Base-by-base conservation (phyloP, 2,888 invertebrate genomes). In the Ptilodon capucinus region DNA sequence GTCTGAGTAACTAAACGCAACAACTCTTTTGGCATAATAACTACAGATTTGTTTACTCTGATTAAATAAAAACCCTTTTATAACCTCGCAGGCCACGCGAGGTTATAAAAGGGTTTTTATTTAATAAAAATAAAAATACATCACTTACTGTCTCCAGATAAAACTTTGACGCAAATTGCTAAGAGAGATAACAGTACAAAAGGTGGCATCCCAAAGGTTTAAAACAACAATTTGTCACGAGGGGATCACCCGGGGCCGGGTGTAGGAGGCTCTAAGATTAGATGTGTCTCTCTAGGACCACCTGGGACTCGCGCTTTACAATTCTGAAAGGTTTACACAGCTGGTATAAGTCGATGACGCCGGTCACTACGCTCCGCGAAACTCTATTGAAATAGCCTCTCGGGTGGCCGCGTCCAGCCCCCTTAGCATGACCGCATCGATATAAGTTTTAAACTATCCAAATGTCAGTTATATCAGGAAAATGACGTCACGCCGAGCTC, bases 191-290 rank as follows among this genome's bases (percentile, higher is more conserved):
- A 40, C 46, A 14, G 11, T 14, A 40, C 19, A 46, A 49, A 19
- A 41, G 41, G 41, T 46, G 34, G 25, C 49, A 49, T 51, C 50
- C 47, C 45, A 52, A 54, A 67, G 55, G 59, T 53, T 53, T 43
- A 44, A 36, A 46, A 54, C 41, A 44, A 60, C 55, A 58, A 72
- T 72, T 72, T 72, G 63, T 72, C 71, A 72, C 49, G 54, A 42
- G 54, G 48, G 54, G 60, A 70, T 69, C 64, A 71, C 60, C 44
- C 19, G 43, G 39, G 47, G 40, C 48, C 21, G 30, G 43, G 25
- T 36, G 36, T 21, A 40, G 49, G 60, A 50, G 53, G 34, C 32
- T 25, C 32, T 46, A 45, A 48, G 61, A 54, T 60, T 58, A 60
- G 40, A 52, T 51, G 64, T 60, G 57, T 55, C 46, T 48, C 48